phyloP scores from a whole-genome alignment of 2,113 vertebrate genomes.

The Platichthys flesus region DNA sequence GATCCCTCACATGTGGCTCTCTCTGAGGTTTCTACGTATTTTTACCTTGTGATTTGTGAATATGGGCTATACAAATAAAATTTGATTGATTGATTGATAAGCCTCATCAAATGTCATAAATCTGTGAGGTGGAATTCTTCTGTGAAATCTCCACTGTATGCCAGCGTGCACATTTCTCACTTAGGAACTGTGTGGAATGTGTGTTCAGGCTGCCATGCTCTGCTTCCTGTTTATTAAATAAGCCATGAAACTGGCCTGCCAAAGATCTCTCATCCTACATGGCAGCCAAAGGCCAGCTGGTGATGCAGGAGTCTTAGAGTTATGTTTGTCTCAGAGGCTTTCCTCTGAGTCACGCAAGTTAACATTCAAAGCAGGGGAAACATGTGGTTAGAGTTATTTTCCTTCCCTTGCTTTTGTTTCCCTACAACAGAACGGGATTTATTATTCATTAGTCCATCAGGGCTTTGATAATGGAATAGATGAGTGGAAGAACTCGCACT shows the following conservation, averaged over 20 bases:
- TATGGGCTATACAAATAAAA: no score
- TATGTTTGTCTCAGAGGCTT: conserved; percentile 45
- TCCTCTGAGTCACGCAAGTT: conserved; percentile 44
- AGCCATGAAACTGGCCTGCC: conserved; percentile 15
- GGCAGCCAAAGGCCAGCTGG: conserved; percentile 26
- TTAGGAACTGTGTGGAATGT: conserved; percentile 3
- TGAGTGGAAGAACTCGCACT: conserved; percentile 10
- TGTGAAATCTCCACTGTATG: background rate
- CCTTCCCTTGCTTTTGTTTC: conserved; percentile 65
- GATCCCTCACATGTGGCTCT: no score
- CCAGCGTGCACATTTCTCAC: background rate
- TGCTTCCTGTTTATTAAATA: conserved; percentile 41
- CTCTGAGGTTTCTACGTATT: no score
- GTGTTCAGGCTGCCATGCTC: conserved; percentile 13
- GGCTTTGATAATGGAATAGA: conserved; percentile 26
- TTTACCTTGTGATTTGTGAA: no score
- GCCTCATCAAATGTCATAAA: no score
- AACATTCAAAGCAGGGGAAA: conserved; percentile 49
- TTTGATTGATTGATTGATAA: background rate
- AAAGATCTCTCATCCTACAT: conserved; percentile 31
- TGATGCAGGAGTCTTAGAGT: conserved; percentile 26
- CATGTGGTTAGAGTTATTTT: conserved; percentile 50
- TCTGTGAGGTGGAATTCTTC: conserved; percentile 6
- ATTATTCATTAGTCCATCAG: conserved; percentile 50
- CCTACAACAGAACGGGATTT: conserved; percentile 30